Evolutionary conservation across 2,888 invertebrate species (phyloP), one percentile per base, ranked within the genome.

Genomic region (Hirtodrosophila trivittata): DNA sequence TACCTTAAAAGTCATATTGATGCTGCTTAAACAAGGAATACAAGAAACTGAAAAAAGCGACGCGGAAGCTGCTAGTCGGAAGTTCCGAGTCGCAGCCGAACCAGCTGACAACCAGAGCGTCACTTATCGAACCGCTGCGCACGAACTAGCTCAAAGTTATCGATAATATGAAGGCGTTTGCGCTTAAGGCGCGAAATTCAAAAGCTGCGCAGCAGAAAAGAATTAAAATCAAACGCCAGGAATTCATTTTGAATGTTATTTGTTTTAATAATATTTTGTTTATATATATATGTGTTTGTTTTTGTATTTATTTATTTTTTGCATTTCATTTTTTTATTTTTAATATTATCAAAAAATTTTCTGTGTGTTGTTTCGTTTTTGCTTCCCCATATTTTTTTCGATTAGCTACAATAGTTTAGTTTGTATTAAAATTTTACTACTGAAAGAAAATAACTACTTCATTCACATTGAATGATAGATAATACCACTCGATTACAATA

Each of bases 371-470:
- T 28, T 43, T 39, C 30, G 1, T 43, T 41, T 42, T 39, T 25
- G 56, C 35, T 52, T 32, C 38, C 28, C 18, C 32, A 32, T 35
- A 8, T 43, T 46, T 28, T 42, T 67, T 54, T 59, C 35, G 86
- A 80, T 83, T 80, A 76, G 73, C 84, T 86, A 28, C 28, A 28
- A 28, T 28, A 83, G 73, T 45, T 68, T 80, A 65, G 69, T 46
- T 81, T 64, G 37, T 64, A 46, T 74, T 82, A 59, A 32, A 80
- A 80, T 80, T 80, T 83, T 50, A 74, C 80, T 80, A 86, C 86
- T 74, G 67, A 80, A 71, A 68, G 59, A 75, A 86, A 74, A 80
- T 62, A 63, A 57, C 62, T 71, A 55, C 52, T 4, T 35, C 49
- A 76, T 75, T 67, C 72, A 75, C 63, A 71, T 67, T 54, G 64